Base-by-base conservation (phyloP, 2,113 vertebrate species). In the Scatophagus argus region DNA sequence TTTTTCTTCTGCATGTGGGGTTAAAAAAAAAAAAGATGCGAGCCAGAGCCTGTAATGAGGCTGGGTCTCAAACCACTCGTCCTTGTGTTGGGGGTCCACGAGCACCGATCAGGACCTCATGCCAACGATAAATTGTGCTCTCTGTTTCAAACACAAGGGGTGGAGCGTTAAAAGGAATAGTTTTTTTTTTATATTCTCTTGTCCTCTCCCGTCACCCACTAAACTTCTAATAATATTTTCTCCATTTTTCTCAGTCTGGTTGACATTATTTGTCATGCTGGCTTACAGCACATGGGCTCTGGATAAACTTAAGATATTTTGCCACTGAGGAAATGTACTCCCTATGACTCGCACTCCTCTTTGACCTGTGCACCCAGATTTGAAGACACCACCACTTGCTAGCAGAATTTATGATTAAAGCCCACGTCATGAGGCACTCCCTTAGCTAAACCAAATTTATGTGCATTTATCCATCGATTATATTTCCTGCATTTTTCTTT, bases 251-350 rank as follows among this genome's bases (percentile, higher is more conserved):
- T 85, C 56, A 74, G 64, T 49, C 71, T 31, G 47, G 88, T 86
- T 91, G 80, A 84, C 84, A 80, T 88, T 89, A 88, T 93, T 93
- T 83, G 84, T 94, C 91, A 90, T 87, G 90, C 82, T 23, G 68
- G 84, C 85, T 93, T 91, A 91, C 38, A 88, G 31, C 75, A 72
- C 79, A 43, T 59, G 23, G 64, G 55, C 73, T 83, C 66, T 82
- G 73, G 81, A 91, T 78, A 82, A 72, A 86, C 80, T 63, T 58
- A 39, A 72, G 60, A 52, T 72, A 84, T 87, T 88, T 89, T 64
- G 41, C 59, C 73, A 85, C 77, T 72, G 83, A 86, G 69, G 79
- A 84, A 88, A 90, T 46, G 65, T 49, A 27, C 67, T 87, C 56
- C 58, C 77, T 64, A 47, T 76, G 81, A 84, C 51, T 88, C 64